Base-by-base conservation (phyloP, 2,888 invertebrate species). In the Papilio elwesi region DNA sequence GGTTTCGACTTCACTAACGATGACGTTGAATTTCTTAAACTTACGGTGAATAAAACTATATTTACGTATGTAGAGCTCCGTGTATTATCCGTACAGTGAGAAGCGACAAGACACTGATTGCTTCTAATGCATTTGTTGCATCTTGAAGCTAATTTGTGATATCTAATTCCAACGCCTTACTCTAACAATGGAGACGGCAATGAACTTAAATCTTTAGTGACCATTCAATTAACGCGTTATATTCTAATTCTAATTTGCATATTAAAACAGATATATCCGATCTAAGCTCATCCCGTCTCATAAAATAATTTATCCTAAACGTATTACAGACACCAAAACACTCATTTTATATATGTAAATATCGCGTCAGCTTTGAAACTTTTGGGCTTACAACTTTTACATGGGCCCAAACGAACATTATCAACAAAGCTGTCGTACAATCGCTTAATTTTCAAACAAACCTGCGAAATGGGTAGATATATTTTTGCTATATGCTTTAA, bases 41-140 rank as follows among this genome's bases (percentile, higher is more conserved):
- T 90, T 90, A 87, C 87, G 87, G 91, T 91, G 90, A 86, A 85
- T 91, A 86, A 86, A 90, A 90, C 90, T 91, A 91, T 89, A 72
- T 78, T 92, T 92, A 93, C 92, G 93, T 93, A 92, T 92, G 86
- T 83, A 87, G 87, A 92, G 90, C 90, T 90, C 90, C 85, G 90
- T 92, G 91, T 89, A 83, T 83, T 82, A 78, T 77, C 81, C 79
- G 78, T 87, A 85, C 83, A 83, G 86, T 89, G 87, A 87, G 84
- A 93, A 93, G 93, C 92, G 82, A 93, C n/a, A n/a, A n/a, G n/a
- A n/a, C 93, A 92, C 90, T 87, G 91, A 92, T 87, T 72, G 38
- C 53, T 68, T 82, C 89, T 90, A 90, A 89, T 85, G 88, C 86
- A 78, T 79, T 87, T 89, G 87, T 88, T 88, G 85, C 55, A 53